These are phyloP conservation scores for Tonatia bakeri DNA, from an alignment of 2,113 vertebrate species.

Conservation along the genomic window DNA sequence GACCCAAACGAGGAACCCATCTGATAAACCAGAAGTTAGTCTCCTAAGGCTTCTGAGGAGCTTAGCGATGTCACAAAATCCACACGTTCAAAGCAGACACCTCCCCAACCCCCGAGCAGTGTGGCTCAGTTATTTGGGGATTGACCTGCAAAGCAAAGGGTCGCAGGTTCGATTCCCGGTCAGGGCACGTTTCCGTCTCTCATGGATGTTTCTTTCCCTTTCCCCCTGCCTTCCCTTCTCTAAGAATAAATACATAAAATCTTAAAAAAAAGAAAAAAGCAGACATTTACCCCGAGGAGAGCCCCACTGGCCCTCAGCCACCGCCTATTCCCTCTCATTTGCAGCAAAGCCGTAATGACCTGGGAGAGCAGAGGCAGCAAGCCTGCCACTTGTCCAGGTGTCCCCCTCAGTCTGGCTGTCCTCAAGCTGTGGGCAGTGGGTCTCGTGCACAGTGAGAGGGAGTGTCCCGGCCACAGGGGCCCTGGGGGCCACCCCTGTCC, in stretches of 20 bases:
- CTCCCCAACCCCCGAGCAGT: no score
- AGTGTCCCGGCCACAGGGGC: rapidly evolving
- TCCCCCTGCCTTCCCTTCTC: no score
- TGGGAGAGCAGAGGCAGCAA: neutral
- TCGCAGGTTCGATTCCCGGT: no score
- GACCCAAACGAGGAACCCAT: neutral
- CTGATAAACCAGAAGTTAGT: rapidly evolving
- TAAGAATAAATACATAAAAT: no score
- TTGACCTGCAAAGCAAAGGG: no score
- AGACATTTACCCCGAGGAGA: rapidly evolving
- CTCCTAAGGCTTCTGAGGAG: neutral
- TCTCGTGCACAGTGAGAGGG: rapidly evolving
- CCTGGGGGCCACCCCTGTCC: neutral
- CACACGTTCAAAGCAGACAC: neutral
- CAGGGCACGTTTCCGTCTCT: no score
- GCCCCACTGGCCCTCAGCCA: rapidly evolving
- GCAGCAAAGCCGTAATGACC: rapidly evolving
- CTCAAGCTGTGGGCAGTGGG: rapidly evolving
- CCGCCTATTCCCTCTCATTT: rapidly evolving
- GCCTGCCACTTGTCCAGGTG: rapidly evolving
- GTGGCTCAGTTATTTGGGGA: no score
- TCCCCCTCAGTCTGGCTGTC: neutral
- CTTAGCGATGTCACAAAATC: neutral
- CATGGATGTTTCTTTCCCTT: no score
- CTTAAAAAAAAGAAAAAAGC: no score